These are phyloP conservation scores for Ophonus ardosiacus DNA, from an alignment of 2,888 invertebrate genomes.

Conservation along the genomic window DNA sequence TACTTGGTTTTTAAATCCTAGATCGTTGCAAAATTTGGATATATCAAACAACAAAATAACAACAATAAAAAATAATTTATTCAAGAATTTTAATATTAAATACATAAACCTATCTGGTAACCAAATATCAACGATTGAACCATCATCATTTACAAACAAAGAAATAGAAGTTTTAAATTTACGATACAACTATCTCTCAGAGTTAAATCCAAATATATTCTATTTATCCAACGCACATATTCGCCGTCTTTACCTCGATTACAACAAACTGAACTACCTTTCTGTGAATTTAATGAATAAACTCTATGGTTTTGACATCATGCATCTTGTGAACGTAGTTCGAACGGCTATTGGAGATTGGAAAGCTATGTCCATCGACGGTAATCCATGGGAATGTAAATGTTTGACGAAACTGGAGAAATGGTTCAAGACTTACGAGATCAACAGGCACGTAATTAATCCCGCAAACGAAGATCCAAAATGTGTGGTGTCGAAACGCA, in stretches of 20 bases:
- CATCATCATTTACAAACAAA: constrained; percentile 5
- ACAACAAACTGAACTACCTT: constrained; percentile 17
- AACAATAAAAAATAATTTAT: neutral
- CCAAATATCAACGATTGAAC: constrained; percentile 19
- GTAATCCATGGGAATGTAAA: constrained; percentile 27
- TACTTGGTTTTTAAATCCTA: neutral
- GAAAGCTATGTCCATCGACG: constrained; percentile 34
- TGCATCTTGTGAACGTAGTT: neutral
- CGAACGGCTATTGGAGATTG: constrained; percentile 1
- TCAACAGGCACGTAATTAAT: neutral
- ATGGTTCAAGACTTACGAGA: neutral
- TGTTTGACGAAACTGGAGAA: neutral
- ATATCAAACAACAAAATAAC: constrained; percentile 14
- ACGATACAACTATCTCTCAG: neutral
- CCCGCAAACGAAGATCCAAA: neutral
- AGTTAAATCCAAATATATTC: constrained; percentile 17
- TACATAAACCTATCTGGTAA: constrained; percentile 3
- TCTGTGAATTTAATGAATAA: constrained; percentile 11
- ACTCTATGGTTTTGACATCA: constrained; percentile 12
- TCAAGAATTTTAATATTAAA: neutral
- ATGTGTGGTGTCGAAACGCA: neutral
- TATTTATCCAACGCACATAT: neutral
- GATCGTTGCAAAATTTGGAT: neutral
- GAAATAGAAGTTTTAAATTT: constrained; percentile 20
- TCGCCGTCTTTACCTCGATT: constrained; percentile 4